Percentiles rank a stretch among this genome's conserved stretches.
Conservation (phyloP, 1,140 invertebrate genomes). For the Nomia melanderi region DNA sequence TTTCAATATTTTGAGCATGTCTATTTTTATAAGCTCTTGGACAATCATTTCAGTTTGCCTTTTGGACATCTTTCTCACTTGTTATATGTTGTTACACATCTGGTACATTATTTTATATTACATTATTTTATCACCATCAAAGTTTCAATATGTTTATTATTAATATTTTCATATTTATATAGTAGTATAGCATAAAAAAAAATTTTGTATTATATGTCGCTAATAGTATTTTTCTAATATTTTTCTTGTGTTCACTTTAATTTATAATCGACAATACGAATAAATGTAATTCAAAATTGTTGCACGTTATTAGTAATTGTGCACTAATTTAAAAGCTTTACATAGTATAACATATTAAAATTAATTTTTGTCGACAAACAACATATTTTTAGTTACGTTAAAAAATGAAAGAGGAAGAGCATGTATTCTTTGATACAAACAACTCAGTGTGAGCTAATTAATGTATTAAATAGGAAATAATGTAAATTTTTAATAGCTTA, state of each 20-base stretch:
- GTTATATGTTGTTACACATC: background rate
- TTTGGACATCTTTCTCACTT: constrained; percentile 20
- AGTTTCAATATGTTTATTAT: background rate
- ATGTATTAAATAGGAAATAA: constrained; percentile 1
- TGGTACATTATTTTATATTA: background rate
- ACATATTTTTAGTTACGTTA: background rate
- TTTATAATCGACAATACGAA: background rate
- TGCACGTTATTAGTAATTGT: background rate
- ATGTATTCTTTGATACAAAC: constrained; percentile 19
- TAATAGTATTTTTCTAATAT: background rate
- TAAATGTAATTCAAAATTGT: background rate
- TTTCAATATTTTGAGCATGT: constrained; percentile 14
- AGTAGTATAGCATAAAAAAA: background rate
- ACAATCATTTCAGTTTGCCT: constrained; percentile 5
- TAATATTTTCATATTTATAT: background rate
- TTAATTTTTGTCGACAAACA: background rate
- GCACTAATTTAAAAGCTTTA: background rate
- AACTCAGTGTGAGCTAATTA: background rate
- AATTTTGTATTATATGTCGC: constrained; percentile 10
- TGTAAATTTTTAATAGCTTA: background rate
- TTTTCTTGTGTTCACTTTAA: too few species aligned
- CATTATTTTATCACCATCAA: background rate
- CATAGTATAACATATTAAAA: background rate
- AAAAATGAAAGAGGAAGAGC: background rate
- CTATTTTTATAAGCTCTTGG: constrained; percentile 10